Conservation (phyloP, 2,797 vertebrate species). For the Falco naumanni region DNA sequence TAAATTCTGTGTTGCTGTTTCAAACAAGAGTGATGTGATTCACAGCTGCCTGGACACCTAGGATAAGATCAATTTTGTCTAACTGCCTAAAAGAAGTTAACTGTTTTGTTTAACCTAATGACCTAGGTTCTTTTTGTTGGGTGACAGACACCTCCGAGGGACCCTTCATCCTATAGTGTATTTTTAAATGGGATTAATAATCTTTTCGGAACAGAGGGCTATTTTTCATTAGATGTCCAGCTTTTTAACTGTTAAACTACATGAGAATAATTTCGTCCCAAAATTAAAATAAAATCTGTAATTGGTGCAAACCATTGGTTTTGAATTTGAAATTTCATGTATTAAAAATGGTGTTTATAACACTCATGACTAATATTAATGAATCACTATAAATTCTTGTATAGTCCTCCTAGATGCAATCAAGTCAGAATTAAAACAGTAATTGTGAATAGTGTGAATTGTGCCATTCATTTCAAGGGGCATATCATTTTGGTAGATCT, state of each 20-base stretch:
- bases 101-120: conserved; percentile 26
- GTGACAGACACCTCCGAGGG: background rate
- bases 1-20: background rate
- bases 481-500: background rate
- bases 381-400: background rate
- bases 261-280: background rate
- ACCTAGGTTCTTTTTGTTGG: background rate
- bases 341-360: background rate
- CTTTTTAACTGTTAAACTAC: background rate
- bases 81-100: conserved; percentile 15
- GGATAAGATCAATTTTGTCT: conserved; percentile 2
- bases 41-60: background rate
- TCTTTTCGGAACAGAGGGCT: background rate
- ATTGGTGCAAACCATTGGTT: background rate
- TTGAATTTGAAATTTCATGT: background rate
- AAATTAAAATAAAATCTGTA: background rate
- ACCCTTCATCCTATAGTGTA: background rate
- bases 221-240: background rate
- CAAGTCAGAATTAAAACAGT: background rate
- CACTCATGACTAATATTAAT: background rate
- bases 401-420: background rate
- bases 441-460: background rate
- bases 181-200: conserved; percentile 10
- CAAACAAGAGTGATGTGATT: background rate
- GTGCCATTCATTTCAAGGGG: background rate